Evolutionary conservation across 2,888 invertebrate genomes (phyloP).

Genomic region (Lumbricus terrestris): DNA sequence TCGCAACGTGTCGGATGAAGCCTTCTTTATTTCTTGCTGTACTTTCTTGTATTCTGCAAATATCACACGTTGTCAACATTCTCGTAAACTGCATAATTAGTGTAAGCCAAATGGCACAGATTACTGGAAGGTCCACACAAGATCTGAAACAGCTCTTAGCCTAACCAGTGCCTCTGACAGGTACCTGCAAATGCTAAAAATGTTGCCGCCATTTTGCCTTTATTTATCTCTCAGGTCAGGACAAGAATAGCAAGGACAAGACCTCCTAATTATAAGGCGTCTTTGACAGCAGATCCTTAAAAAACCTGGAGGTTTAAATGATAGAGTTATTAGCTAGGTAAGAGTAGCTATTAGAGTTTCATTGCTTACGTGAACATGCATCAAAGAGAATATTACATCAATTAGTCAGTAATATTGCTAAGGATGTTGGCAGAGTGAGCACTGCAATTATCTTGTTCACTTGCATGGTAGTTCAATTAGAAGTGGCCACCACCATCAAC

Average conservation of each 20-base stretch:
- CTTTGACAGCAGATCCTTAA: neutral
- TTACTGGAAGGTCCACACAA: neutral
- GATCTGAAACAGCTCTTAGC: neutral
- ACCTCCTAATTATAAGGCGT: neutral
- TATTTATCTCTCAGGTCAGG: neutral
- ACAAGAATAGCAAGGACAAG: neutral
- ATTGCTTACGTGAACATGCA: neutral
- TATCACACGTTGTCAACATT: neutral
- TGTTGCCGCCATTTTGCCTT: neutral
- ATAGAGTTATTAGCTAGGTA: neutral
- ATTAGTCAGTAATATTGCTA: neutral
- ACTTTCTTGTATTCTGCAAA: conserved; percentile 83
- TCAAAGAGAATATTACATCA: neutral
- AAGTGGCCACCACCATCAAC: neutral
- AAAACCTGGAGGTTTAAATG: neutral
- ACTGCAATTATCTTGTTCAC: neutral
- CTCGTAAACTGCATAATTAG: neutral
- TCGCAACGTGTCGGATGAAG: conserved; percentile 84
- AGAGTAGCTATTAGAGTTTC: neutral
- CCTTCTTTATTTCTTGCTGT: conserved; percentile 84
- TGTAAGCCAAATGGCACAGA: neutral
- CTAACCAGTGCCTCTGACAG: neutral
- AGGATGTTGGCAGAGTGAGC: neutral
- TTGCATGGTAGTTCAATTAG: neutral
- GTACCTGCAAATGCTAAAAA: neutral